Conservation (phyloP, 2,888 invertebrate species). For the Euclidia mi region DNA sequence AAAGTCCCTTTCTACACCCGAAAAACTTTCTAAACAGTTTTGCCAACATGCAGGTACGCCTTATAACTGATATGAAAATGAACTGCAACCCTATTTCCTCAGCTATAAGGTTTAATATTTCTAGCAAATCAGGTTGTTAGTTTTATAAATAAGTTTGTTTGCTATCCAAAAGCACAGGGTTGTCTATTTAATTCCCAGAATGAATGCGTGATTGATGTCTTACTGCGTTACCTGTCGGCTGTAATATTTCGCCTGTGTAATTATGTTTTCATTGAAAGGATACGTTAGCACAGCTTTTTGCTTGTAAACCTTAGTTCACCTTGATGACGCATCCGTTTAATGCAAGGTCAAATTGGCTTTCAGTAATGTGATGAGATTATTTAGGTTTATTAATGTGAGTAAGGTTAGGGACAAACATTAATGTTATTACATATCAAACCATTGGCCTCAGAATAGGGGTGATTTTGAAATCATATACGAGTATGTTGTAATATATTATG, state of each 20-base stretch:
- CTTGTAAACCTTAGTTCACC: neutral
- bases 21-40: constrained; percentile 60
- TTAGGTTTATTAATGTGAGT: too few species aligned
- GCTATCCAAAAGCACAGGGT: constrained; percentile 59
- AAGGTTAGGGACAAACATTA: too few species aligned
- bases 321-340: too few species aligned
- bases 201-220: constrained; percentile 76
- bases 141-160: constrained; percentile 24
- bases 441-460: too few species aligned
- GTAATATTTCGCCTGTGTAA: constrained; percentile 60
- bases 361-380: neutral
- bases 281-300: constrained; percentile 5
- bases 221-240: constrained; percentile 58
- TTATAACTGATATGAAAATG: neutral
- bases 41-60: constrained; percentile 31
- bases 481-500: too few species aligned
- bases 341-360: neutral
- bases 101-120: constrained; percentile 16
- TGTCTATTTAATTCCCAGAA: constrained; percentile 70
- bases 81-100: constrained; percentile 25
- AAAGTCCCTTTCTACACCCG: constrained; percentile 61
- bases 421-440: too few species aligned
- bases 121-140: constrained; percentile 2
- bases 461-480: too few species aligned
- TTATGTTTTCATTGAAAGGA: constrained; percentile 47